Evolutionary conservation across 2,797 vertebrate genomes (phyloP), one percentile per base, ranked within the genome.

Genomic region (Streptopelia turtur): DNA sequence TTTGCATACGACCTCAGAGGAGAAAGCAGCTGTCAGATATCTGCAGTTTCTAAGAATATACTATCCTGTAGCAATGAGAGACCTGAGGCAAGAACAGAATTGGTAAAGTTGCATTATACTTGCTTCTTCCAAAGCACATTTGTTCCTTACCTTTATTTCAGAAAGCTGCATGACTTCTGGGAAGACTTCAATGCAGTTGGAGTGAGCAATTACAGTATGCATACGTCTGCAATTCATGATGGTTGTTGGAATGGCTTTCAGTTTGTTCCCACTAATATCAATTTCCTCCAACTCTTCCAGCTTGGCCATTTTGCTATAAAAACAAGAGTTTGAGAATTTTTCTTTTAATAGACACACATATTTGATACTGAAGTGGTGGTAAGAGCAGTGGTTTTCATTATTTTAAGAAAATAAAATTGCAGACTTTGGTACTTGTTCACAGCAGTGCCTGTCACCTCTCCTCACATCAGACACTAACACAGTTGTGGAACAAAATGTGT

Each of bases 81-180:
- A 82, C 22, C 24, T 1, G 0, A 80, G 50, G 30, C 55, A 11
- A 92, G 24, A 92, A 64, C 0, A 83, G 39, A 68, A 79, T 8
- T 71, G 41, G 37, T 80, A 16, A 89, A 83, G 80, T 25, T 3
- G 1, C 64, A 71, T 68, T 93, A 83, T 0, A 3, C 15, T 69
- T 50, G 22, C 14, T 63, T 82, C 45, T 79, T 76, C 63, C 56
- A 77, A 72, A 84, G 74, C 63, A 70, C 21, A 39, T 61, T 39
- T 25, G 95, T 93, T 77, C 31, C 83, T 96, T 96, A 99, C 99
- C 98, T 99, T 99, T 98, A 99, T 99, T 97, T 99, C 99, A 83
- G 98, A 98, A 69, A 99, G 98, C 96, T 99, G 99, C 99, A 99
- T 99, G 94, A 99, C 99, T 97, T 99, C 99, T 4, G 99, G 99